These are phyloP conservation scores for Hipposideros armiger DNA, from an alignment of 2,113 vertebrate species.

Conservation along the genomic window DNA sequence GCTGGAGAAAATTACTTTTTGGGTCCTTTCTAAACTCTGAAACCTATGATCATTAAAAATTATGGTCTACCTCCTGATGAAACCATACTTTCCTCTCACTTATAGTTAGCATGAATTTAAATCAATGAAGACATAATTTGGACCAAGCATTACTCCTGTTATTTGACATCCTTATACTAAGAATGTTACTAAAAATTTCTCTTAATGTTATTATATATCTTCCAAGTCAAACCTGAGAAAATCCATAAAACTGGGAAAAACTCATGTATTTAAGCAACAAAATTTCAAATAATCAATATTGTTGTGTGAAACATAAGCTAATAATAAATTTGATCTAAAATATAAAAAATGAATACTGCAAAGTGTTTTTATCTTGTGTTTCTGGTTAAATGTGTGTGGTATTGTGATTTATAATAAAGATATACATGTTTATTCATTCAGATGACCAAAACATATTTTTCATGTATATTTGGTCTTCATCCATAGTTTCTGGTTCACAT, in stretches of 20 bases:
- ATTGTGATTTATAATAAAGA: not conserved
- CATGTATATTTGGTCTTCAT: not conserved
- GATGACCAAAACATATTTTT: not conserved
- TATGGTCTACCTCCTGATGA: not conserved
- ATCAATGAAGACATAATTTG: not conserved
- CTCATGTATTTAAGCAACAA: not conserved
- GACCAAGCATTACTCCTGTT: not conserved
- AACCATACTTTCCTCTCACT: constrained; percentile 3
- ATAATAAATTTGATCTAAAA: constrained; percentile 41
- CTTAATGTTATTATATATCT: not conserved
- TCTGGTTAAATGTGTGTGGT: not conserved
- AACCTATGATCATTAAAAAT: not conserved
- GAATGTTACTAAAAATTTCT: not conserved
- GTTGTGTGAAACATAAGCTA: not conserved
- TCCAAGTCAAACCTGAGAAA: not conserved
- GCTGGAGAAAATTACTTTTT: not conserved
- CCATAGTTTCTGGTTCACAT: not conserved
- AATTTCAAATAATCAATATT: not conserved
- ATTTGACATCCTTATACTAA: not conserved
- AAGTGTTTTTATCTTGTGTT: not conserved
- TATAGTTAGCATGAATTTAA: constrained; percentile 44
- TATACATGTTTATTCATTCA: not conserved
- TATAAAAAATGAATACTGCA: not conserved
- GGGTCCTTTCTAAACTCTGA: not conserved
- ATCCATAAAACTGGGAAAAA: not conserved